Base-by-base conservation (phyloP, 2,888 invertebrate species). In the Laspeyria flexula region DNA sequence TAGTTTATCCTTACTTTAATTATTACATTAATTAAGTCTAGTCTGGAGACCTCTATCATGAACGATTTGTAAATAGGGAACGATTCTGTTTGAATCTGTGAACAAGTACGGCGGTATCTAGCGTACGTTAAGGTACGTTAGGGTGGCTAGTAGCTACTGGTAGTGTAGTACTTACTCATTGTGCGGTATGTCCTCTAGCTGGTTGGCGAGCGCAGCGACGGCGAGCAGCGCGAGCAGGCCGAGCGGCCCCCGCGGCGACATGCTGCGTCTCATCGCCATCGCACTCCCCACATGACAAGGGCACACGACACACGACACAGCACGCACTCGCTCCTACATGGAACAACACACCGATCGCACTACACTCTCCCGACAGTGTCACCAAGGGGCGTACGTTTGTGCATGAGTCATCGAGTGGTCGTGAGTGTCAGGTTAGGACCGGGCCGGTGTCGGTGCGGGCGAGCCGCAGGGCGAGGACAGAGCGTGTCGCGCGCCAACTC, bases 151-250 rank as follows among this genome's bases (percentile, higher is more conserved):
- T 25, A 18, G 5, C 3, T 5, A 5, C 5, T 1, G 25, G 25
- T 25, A 18, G 7, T 7, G 3, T 25, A 25, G 25, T 25, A 65
- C 97, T 96, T 94, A 97, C 97, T 97, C 97, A 91, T 96, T 96
- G 88, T 97, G 97, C 55, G 97, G 97, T 82, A 97, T 97, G 86
- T 97, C 97, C 93, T 97, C 97, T 79, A 96, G 96, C 89, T 97
- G 96, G 90, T 96, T 96, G 74, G 94, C 93, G 71, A 94, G 75
- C 67, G 85, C 85, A 58, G 78, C 76, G 44, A 82, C 82, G 60
- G 81, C 81, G 65, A 90, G 80, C 65, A 87, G 70, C 65, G 83
- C 77, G 72, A 88, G 78, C 71, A 87, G 79, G 72, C 82, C 79
- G 70, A 83, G 74, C 75, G 82, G 83, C 73, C 70, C 68, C 65